Evolutionary conservation across 2,797 vertebrate species (phyloP), one percentile per base, ranked within the genome.

Genomic region (Muscicapa comitata): DNA sequence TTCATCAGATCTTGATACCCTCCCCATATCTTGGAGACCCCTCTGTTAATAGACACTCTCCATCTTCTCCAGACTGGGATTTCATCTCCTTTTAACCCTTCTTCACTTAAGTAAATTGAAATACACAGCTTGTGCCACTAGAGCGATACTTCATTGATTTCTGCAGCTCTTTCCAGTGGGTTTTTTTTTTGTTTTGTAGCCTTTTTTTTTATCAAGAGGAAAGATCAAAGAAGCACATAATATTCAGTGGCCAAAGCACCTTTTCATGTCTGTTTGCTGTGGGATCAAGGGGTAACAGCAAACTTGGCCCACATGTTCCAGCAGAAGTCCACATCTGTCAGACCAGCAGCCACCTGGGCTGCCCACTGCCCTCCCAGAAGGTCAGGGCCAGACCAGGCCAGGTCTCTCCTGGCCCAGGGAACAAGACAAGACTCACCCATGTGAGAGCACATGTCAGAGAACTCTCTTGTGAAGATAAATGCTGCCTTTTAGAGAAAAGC

Each of bases 301-400:
- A 68, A 19, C 35, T 2, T 21, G 13, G 53, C 66, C 68, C 58
- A 33, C 0, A 0, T 3, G 0, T 25, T 35, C 50, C 71, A 82
- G 33, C 10, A 24, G 12, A 38, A 72, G 11, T 3, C 75, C 74
- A 55, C 23, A 55, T 40, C 77, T 74, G 6, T 47, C n/a, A 53
- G 43, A 43, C 10, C 75, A 70, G 38, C 19, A 82, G 47, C 54
- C 35, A 21, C 33, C 10, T 48, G 59, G 62, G 24, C 1, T 83
- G n/a, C 7, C 23, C 50, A 20, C 11, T 38, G 58, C 48, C 73
- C 11, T 62, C 28, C 50, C 63, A 84, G 31, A 48, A 71, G 14
- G 25, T 33, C 61, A 45, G 21, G 4, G 66, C 10, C 40, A 28
- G 10, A 55, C 5, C 74, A 51, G 67, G 5, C 35, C 62, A 53